Conservation (phyloP, 2,113 vertebrate species). For the Origma solitaria region DNA sequence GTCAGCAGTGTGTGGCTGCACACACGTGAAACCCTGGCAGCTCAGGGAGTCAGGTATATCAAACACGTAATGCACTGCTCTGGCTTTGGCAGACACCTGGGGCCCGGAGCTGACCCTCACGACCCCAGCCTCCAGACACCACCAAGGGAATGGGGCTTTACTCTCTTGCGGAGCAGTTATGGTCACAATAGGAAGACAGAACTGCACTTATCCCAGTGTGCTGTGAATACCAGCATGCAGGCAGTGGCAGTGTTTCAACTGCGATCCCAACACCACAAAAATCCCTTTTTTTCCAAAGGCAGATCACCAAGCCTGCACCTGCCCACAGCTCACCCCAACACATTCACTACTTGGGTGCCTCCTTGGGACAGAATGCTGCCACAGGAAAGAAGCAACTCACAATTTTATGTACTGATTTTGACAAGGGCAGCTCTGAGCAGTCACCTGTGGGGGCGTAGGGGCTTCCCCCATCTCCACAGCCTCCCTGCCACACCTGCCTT, state of each 20-base stretch:
- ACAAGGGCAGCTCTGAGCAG: background rate
- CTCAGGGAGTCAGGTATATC: background rate
- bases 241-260: background rate
- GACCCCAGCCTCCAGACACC: background rate
- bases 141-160: rapidly evolving
- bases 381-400: rapidly evolving
- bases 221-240: background rate
- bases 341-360: background rate
- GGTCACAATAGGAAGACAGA: background rate
- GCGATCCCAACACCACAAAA: background rate
- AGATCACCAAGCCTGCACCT: background rate
- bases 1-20: rapidly evolving
- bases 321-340: background rate
- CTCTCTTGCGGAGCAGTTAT: rapidly evolving
- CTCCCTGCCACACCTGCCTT: background rate
- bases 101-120: rapidly evolving
- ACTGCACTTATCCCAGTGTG: background rate
- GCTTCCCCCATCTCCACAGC: background rate
- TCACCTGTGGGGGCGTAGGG: rapidly evolving
- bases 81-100: background rate
- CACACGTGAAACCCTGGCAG: rapidly evolving
- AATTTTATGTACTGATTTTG: background rate
- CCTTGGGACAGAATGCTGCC: background rate
- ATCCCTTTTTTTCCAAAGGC: background rate
- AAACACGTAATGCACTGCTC: background rate